Conservation (phyloP, 2,113 vertebrate species). For the Alethe diademata region DNA sequence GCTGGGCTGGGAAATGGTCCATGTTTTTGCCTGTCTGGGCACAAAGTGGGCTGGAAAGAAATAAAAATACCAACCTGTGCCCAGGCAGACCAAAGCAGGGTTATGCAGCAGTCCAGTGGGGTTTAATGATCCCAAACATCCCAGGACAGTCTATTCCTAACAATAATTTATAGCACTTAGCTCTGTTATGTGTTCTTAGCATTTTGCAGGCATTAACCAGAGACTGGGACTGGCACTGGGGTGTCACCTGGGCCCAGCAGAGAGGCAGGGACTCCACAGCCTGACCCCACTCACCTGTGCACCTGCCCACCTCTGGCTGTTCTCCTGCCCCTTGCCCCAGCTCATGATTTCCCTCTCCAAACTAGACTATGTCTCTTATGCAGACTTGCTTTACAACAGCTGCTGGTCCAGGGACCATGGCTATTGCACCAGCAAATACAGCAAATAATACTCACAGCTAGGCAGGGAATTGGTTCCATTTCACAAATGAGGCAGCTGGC, state of each 20-base stretch:
- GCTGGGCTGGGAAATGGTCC: not conserved
- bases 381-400: not conserved
- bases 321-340: not conserved
- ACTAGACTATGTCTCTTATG: not conserved
- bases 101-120: not conserved
- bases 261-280: not conserved
- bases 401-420: rapidly evolving
- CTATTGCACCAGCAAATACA: not conserved
- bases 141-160: not conserved
- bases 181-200: not conserved
- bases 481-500: not conserved
- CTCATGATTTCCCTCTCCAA: not conserved
- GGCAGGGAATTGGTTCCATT: not conserved
- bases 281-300: not conserved
- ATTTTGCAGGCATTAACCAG: not conserved
- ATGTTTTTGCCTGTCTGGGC: not conserved
- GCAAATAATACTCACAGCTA: not conserved
- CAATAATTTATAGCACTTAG: not conserved
- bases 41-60: not conserved
- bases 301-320: not conserved
- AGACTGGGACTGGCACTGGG: not conserved
- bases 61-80: not conserved
- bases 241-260: not conserved
- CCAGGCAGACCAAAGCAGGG: not conserved
- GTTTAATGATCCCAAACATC: not conserved